Conservation (phyloP, 2,113 vertebrate species). For the Mus spicilegus region DNA sequence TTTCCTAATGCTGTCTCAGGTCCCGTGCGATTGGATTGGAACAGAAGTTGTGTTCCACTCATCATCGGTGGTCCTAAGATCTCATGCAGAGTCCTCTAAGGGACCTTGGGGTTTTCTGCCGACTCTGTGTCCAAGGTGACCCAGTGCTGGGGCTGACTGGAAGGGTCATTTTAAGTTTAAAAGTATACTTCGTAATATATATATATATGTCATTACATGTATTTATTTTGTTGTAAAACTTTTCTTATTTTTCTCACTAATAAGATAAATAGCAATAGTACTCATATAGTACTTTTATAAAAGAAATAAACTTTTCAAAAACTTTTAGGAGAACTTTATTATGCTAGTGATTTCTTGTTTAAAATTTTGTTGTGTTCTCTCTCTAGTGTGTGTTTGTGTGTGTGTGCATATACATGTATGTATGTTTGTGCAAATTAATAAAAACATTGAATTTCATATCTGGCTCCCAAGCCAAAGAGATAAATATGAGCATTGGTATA, state of each 20-base stretch:
- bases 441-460: background rate
- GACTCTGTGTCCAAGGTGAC: too few species aligned
- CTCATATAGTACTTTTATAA: background rate
- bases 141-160: too few species aligned
- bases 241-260: background rate
- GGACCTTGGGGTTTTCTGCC: too few species aligned
- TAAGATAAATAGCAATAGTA: background rate
- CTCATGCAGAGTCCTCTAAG: too few species aligned
- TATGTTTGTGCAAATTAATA: background rate
- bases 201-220: background rate
- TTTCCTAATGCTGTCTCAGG: too few species aligned
- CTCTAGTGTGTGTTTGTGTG: background rate
- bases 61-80: too few species aligned
- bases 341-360: background rate
- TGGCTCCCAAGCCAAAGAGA: background rate
- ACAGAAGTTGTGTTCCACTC: too few species aligned
- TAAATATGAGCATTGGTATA: background rate
- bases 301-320: background rate
- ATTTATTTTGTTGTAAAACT: background rate
- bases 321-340: background rate
- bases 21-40: too few species aligned
- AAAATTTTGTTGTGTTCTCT: background rate
- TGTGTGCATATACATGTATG: background rate
- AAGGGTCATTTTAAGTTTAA: background rate
- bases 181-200: background rate